A percentile compares a stretch with the other conserved stretches of the same genome.
Conservation (phyloP, 2,888 invertebrate species). For the Drosophila affinis region DNA sequence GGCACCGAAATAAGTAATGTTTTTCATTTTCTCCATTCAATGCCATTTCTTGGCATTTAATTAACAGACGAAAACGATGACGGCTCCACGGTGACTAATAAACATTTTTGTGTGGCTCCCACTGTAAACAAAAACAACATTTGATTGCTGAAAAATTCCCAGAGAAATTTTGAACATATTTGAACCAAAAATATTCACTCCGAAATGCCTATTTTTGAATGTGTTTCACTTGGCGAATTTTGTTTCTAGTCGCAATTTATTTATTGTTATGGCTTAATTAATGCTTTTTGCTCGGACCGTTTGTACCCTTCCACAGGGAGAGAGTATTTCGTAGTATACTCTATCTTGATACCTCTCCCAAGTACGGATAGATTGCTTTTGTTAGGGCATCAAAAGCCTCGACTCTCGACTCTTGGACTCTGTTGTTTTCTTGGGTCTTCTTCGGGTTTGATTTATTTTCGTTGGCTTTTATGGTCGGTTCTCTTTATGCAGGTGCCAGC, state of each 20-base stretch:
- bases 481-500: conserved; percentile 20
- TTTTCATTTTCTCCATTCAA: neutral
- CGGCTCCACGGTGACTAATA: conserved; percentile 43
- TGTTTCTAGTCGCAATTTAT: conserved; percentile 33
- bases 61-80: conserved; percentile 32
- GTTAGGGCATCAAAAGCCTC: neutral
- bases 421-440: conserved; percentile 4
- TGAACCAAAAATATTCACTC: conserved; percentile 1
- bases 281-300: conserved; percentile 30
- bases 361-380: no score
- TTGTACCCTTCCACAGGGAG: neutral
- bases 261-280: conserved; percentile 68
- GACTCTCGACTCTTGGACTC: neutral
- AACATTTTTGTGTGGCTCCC: conserved; percentile 16
- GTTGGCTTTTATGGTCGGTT: conserved; percentile 25
- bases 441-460: conserved; percentile 30
- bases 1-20: conserved; percentile 26
- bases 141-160: neutral
- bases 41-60: conserved; percentile 46
- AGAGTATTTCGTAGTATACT: neutral
- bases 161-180: conserved; percentile 8
- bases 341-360: no score
- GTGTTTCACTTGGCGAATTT: conserved; percentile 7
- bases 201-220: conserved; percentile 24
- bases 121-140: conserved; percentile 22